Evolutionary conservation across 2,888 invertebrate genomes (phyloP).

Genomic region (Caenorhabditis auriculariae): DNA sequence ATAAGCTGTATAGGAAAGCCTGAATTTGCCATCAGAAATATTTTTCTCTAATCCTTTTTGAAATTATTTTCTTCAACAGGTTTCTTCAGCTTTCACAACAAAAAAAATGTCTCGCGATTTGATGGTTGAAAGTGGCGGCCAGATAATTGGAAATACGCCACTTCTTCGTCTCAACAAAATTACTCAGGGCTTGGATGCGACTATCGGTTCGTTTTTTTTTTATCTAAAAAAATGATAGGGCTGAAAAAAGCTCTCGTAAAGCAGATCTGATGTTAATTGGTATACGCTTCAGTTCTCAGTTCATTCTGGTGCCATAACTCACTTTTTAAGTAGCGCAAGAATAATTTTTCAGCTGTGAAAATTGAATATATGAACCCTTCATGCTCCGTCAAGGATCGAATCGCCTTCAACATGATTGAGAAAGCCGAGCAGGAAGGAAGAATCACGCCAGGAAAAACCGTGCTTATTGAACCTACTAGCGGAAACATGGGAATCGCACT

Average conservation of each 20-base stretch:
- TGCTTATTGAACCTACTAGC: conserved; percentile 53
- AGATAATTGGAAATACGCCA: conserved; percentile 52
- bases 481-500: conserved; percentile 62
- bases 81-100: too few species aligned
- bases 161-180: conserved; percentile 50
- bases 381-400: conserved; percentile 58
- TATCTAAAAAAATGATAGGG: neutral
- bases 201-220: conserved; percentile 37
- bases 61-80: neutral
- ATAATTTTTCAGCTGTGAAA: conserved; percentile 52
- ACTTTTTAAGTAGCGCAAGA: neutral
- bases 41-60: neutral
- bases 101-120: conserved; percentile 24
- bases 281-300: neutral
- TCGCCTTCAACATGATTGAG: conserved; percentile 55
- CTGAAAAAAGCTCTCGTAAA: neutral
- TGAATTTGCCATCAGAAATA: neutral
- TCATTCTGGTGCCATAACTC: neutral
- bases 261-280: too few species aligned
- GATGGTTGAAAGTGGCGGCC: conserved; percentile 23
- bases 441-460: conserved; percentile 34
- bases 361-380: conserved; percentile 61
- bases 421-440: conserved; percentile 33
- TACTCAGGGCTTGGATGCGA: conserved; percentile 44
- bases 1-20: too few species aligned